Percentiles rank a stretch among this genome's conserved stretches.
Conservation (phyloP, 2,113 vertebrate genomes). For the Vulpes ferrilata region DNA sequence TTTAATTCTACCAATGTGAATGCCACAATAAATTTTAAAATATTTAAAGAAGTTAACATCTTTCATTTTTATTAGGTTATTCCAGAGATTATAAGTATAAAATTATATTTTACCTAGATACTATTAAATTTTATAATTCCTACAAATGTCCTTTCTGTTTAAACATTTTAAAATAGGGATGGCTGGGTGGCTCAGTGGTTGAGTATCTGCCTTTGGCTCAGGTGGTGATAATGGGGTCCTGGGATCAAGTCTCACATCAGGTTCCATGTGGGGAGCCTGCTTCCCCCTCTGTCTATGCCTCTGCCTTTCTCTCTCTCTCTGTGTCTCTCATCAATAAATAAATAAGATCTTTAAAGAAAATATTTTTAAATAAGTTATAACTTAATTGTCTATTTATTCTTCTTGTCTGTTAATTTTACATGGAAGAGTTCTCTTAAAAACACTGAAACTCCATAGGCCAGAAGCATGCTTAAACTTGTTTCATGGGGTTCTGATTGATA, state of each 20-base stretch:
- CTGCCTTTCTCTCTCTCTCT: too few species aligned
- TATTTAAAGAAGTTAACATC: background rate
- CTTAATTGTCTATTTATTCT: background rate
- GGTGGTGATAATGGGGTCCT: too few species aligned
- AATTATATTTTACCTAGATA: background rate
- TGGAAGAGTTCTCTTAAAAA: constrained; percentile 45
- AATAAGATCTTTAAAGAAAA: background rate
- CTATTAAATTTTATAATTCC: background rate
- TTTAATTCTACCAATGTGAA: background rate
- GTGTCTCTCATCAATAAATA: too few species aligned
- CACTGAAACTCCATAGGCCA: background rate
- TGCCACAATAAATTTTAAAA: background rate
- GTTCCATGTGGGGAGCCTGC: too few species aligned
- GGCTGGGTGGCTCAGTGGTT: too few species aligned
- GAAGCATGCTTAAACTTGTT: constrained; percentile 16
- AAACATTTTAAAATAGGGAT: constrained; percentile 16
- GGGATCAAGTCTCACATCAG: too few species aligned
- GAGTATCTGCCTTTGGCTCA: too few species aligned
- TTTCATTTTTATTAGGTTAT: background rate
- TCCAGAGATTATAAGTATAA: background rate
- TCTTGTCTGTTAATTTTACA: constrained; percentile 6
- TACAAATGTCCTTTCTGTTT: background rate
- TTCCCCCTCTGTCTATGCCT: too few species aligned
- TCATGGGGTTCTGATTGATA: constrained; percentile 4
- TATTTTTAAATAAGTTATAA: background rate